Evolutionary conservation across 2,113 vertebrate genomes (phyloP).

Genomic region (Epinephelus lanceolatus): DNA sequence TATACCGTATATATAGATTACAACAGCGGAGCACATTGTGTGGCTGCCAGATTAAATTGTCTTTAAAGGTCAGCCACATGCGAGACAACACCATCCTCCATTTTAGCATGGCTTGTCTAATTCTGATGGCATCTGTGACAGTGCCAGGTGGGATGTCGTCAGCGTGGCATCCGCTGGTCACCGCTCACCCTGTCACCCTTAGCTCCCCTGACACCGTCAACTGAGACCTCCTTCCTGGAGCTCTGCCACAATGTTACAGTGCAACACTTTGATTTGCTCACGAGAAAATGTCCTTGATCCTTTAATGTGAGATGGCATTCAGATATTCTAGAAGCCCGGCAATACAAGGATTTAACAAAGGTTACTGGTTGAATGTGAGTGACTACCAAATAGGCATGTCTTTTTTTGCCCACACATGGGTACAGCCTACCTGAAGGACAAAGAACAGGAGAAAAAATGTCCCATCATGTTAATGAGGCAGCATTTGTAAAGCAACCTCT

Average conservation of each 20-base stretch:
- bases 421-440: constrained; percentile 57
- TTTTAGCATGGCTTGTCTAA: constrained; percentile 33
- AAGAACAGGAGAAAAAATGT: constrained; percentile 5
- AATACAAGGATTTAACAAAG: background rate
- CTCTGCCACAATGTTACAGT: background rate
- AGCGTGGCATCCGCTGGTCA: constrained; percentile 25
- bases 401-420: background rate
- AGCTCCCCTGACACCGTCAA: constrained; percentile 23
- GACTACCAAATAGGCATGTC: background rate
- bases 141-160: constrained; percentile 46
- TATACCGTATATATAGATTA: background rate
- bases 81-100: constrained; percentile 11
- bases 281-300: background rate
- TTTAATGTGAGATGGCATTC: background rate
- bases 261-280: background rate
- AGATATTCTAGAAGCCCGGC: background rate
- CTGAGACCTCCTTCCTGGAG: constrained; percentile 1
- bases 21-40: constrained; percentile 7
- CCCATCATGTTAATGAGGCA: constrained; percentile 53
- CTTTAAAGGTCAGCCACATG: constrained; percentile 54
- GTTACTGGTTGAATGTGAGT: background rate
- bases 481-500: constrained; percentile 36
- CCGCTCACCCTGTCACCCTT: constrained; percentile 23
- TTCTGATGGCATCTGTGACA: constrained; percentile 52
- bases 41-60: constrained; percentile 38